Conservation (phyloP, 1,140 invertebrate genomes). For the Dreissena polymorpha region DNA sequence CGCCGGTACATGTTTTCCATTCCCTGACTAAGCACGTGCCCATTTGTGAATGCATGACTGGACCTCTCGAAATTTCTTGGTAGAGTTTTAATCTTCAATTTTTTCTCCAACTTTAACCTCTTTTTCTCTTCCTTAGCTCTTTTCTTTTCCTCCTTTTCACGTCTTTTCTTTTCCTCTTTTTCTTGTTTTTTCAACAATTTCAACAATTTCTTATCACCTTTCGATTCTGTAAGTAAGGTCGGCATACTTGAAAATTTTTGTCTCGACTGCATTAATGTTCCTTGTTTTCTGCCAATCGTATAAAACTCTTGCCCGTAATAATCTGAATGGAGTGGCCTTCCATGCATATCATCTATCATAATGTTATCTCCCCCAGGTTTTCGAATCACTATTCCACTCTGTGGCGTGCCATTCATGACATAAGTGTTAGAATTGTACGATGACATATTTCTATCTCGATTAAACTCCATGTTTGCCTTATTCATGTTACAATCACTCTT, state of each 20-base stretch:
- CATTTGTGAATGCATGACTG: slow-evolving; percentile 25
- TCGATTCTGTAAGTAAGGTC: slow-evolving; percentile 61
- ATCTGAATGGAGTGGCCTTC: slow-evolving; percentile 17
- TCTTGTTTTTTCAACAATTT: slow-evolving; percentile 66
- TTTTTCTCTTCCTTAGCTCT: slow-evolving; percentile 68
- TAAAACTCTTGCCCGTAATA: slow-evolving; percentile 58
- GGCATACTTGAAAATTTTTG: slow-evolving; percentile 70
- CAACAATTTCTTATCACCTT: slow-evolving; percentile 67
- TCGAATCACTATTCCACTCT: slow-evolving; percentile 29
- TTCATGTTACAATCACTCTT: slow-evolving; percentile 48
- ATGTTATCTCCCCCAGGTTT: slow-evolving; percentile 23
- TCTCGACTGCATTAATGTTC: slow-evolving; percentile 56
- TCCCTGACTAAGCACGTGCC: slow-evolving; percentile 60
- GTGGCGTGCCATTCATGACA: slow-evolving; percentile 38
- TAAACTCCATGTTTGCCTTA: slow-evolving; percentile 47
- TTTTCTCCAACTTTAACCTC: slow-evolving; percentile 62
- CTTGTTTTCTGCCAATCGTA: slow-evolving; percentile 40
- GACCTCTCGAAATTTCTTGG: slow-evolving; percentile 61
- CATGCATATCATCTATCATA: slow-evolving; percentile 22
- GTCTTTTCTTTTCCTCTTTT: slow-evolving; percentile 67
- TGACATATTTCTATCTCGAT: neutral
- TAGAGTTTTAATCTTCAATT: slow-evolving; percentile 64
- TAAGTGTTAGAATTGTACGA: neutral
- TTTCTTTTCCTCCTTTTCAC: slow-evolving; percentile 70
- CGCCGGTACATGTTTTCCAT: slow-evolving; percentile 67